Percentiles rank a stretch among this genome's conserved stretches.
Conservation (phyloP, 2,797 vertebrate genomes). For the Moxostoma hubbsi region DNA sequence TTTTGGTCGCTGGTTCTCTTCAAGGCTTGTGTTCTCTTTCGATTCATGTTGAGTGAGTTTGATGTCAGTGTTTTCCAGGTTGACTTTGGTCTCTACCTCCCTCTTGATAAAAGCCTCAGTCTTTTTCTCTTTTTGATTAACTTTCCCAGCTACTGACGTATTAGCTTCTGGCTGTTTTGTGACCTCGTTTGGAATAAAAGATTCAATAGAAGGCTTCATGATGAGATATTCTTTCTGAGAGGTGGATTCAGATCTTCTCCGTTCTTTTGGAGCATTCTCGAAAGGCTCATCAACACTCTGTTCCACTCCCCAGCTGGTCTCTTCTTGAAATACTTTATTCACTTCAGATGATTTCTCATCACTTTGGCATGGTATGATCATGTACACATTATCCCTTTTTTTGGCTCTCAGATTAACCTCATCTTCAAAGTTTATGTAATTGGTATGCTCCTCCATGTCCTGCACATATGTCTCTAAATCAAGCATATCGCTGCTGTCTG, state of each 20-base stretch:
- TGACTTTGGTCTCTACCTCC: slow-evolving; percentile 50
- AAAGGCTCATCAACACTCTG: slow-evolving; percentile 36
- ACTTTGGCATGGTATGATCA: slow-evolving; percentile 52
- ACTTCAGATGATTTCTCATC: slow-evolving; percentile 13
- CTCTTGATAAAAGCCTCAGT: slow-evolving; percentile 28
- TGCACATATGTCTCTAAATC: slow-evolving; percentile 54
- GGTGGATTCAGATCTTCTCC: slow-evolving; percentile 4
- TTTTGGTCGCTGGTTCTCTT: slow-evolving; percentile 70
- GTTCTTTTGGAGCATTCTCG: slow-evolving; percentile 1
- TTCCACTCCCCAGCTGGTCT: slow-evolving; percentile 32
- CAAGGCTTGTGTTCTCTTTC: slow-evolving; percentile 38
- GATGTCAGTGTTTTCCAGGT: slow-evolving; percentile 34
- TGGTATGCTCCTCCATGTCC: slow-evolving; percentile 48
- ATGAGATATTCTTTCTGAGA: slow-evolving; percentile 17
- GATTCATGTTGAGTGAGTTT: slow-evolving; percentile 50
- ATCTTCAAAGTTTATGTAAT: slow-evolving; percentile 50
- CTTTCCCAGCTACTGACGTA: slow-evolving; percentile 7
- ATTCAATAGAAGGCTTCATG: slow-evolving; percentile 4
- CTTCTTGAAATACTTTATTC: slow-evolving; percentile 39
- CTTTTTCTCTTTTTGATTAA: slow-evolving; percentile 43
- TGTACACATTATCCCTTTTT: slow-evolving; percentile 51
- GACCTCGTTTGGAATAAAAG: slow-evolving; percentile 18
- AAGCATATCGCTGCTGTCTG: slow-evolving; percentile 71
- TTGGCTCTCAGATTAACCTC: slow-evolving; percentile 51
- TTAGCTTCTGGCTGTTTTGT: slow-evolving; percentile 31